Evolutionary conservation across 1,140 invertebrate species (phyloP).

Genomic region (Anadara kagoshimensis): DNA sequence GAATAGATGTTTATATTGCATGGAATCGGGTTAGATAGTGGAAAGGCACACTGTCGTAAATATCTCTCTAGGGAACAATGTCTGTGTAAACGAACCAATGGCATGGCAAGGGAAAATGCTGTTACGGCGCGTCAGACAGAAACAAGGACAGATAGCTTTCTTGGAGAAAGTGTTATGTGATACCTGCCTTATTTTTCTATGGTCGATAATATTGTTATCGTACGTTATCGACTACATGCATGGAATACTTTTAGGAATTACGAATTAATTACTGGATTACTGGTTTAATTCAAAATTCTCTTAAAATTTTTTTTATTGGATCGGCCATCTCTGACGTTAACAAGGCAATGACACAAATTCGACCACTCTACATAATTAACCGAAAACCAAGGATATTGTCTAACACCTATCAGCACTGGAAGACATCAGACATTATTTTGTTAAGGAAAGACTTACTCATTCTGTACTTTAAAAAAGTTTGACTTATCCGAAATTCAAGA

Average conservation of each 20-base stretch:
- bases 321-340: slow-evolving; percentile 15
- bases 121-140: neutral
- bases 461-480: neutral
- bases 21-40: slow-evolving; percentile 16
- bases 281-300: slow-evolving; percentile 31
- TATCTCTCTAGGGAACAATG: slow-evolving; percentile 17
- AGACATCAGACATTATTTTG: slow-evolving; percentile 39
- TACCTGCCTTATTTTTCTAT: slow-evolving; percentile 10
- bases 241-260: slow-evolving; percentile 28
- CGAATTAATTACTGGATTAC: slow-evolving; percentile 7
- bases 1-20: too few relatives aligned
- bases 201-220: too few relatives aligned
- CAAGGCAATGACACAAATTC: slow-evolving; percentile 17
- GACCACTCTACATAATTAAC: slow-evolving; percentile 29
- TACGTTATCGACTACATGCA: slow-evolving; percentile 46
- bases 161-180: slow-evolving; percentile 11
- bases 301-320: slow-evolving; percentile 18
- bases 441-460: slow-evolving; percentile 4
- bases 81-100: neutral
- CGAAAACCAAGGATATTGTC: slow-evolving; percentile 18
- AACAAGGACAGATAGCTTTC: neutral
- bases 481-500: too few relatives aligned
- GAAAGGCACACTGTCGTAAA: slow-evolving; percentile 16
- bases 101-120: neutral
- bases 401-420: slow-evolving; percentile 26